These are phyloP conservation scores for Zophobas morio DNA, from an alignment of 1,140 invertebrate genomes.

Conservation along the genomic window DNA sequence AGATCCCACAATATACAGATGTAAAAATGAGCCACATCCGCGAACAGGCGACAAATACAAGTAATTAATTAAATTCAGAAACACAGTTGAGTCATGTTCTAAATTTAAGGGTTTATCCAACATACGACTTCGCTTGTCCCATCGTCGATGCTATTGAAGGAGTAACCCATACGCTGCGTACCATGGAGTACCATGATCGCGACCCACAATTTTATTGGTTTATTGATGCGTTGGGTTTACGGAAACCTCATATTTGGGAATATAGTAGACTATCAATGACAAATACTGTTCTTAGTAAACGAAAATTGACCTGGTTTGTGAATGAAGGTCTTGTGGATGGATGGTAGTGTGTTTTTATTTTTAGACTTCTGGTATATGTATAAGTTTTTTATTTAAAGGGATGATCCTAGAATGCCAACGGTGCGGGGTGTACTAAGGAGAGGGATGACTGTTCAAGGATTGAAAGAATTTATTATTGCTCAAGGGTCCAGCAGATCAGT, in stretches of 20 bases:
- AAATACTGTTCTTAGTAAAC: conserved; percentile 97
- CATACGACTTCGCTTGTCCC: conserved; percentile 99
- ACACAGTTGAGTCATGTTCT: neutral
- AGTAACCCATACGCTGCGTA: conserved; percentile 97
- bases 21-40: conserved; percentile 95
- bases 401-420: conserved; percentile 99
- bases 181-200: conserved; percentile 98
- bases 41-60: conserved; percentile 96
- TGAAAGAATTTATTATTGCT: conserved; percentile 98
- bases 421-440: conserved; percentile 95
- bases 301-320: conserved; percentile 98
- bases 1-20: conserved; percentile 99
- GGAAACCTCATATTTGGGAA: conserved; percentile 96
- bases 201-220: conserved; percentile 99
- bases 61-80: conserved; percentile 63
- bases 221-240: conserved; percentile 86
- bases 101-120: conserved; percentile 93
- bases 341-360: conserved; percentile 75
- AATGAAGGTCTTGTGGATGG: conserved; percentile 94
- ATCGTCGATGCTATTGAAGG: conserved; percentile 98
- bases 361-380: no score
- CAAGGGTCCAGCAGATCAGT: conserved; percentile 98
- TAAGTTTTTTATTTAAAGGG: conserved; percentile 74
- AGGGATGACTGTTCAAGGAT: conserved; percentile 97
- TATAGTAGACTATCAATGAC: conserved; percentile 95